Percentiles rank a stretch among this genome's conserved stretches.
Conservation (phyloP, 2,113 vertebrate species). For the Cyanoderma ruficeps region DNA sequence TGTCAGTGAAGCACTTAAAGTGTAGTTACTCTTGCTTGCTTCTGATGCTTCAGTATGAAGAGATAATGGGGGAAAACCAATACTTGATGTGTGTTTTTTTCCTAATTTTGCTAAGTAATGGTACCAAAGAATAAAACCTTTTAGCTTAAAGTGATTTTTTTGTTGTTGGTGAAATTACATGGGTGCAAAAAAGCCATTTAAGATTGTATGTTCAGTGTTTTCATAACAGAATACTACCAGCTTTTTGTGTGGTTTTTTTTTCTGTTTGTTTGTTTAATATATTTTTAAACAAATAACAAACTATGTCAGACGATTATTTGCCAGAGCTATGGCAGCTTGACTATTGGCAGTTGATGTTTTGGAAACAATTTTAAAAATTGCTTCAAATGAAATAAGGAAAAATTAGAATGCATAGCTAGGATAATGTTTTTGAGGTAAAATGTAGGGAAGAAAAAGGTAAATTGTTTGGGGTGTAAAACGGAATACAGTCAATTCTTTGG, state of each 20-base stretch:
- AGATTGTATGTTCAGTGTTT: background rate
- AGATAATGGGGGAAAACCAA: background rate
- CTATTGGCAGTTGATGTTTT: background rate
- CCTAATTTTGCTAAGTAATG: background rate
- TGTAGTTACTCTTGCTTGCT: background rate
- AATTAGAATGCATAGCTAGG: background rate
- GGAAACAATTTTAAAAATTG: background rate
- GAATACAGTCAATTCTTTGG: background rate
- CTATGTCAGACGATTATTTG: background rate
- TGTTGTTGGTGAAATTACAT: background rate
- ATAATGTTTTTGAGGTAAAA: background rate
- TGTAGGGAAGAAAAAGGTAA: background rate
- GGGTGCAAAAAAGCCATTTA: background rate
- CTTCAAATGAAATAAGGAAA: background rate
- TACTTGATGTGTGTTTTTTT: accelerated
- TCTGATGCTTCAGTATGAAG: background rate
- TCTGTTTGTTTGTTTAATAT: background rate
- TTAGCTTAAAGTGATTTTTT: background rate
- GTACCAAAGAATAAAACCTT: background rate
- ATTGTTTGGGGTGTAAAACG: background rate
- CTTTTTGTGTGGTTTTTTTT: background rate
- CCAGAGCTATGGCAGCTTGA: background rate
- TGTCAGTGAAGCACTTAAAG: background rate
- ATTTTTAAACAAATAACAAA: background rate
- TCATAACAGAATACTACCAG: background rate